Conservation (phyloP, 2,797 vertebrate genomes). For the Toxotes lorentzi region DNA sequence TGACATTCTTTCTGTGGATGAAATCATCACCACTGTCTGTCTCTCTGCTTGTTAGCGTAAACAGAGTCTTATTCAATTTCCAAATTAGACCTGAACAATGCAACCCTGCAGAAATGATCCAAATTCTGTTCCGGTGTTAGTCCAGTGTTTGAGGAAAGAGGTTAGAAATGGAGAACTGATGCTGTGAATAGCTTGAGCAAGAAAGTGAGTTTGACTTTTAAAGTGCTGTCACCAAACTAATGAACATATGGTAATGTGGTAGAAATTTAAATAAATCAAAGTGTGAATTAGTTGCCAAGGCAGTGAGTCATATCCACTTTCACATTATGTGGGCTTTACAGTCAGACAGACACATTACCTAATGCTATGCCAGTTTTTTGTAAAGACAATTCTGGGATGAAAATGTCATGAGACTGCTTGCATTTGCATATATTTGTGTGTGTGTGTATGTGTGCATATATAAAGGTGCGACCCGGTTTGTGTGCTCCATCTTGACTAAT, state of each 20-base stretch:
- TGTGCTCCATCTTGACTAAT: not conserved
- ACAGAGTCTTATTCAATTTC: not conserved
- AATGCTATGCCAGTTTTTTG: not conserved
- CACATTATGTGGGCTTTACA: constrained; percentile 1
- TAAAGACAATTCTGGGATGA: not conserved
- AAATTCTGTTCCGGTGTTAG: not conserved
- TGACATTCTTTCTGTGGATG: not conserved
- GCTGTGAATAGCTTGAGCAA: not conserved
- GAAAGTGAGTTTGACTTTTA: not conserved
- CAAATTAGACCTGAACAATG: not conserved
- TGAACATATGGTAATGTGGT: not conserved
- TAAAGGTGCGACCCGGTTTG: not conserved
- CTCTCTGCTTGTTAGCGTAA: not conserved
- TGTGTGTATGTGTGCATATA: not conserved
- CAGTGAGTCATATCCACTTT: not conserved
- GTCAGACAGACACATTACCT: not conserved
- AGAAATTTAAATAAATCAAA: not conserved
- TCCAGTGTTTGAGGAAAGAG: not conserved
- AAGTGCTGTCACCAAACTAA: not conserved
- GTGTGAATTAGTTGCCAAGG: not conserved
- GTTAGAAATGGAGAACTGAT: not conserved
- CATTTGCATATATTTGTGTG: constrained; percentile 1
- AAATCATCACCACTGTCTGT: not conserved
- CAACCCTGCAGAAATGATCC: not conserved
- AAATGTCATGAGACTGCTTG: constrained; percentile 6